Evolutionary conservation across 2,888 invertebrate genomes (phyloP).

Genomic region (Pogonocherus hispidulus): DNA sequence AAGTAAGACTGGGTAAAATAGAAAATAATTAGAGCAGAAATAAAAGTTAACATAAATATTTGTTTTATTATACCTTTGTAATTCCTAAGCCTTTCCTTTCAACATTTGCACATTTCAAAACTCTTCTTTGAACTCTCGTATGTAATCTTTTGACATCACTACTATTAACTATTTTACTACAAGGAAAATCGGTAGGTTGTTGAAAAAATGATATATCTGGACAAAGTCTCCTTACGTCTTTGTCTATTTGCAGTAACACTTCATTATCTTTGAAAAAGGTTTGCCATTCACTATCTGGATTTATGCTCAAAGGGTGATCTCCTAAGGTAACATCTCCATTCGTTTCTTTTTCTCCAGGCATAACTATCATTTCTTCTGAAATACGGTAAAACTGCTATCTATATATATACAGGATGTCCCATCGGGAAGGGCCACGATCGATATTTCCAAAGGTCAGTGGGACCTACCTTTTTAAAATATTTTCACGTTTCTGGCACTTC

Average conservation of each 20-base stretch:
- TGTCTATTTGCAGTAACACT: constrained; percentile 96
- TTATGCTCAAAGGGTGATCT: constrained; percentile 95
- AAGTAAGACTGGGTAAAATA: constrained; percentile 36
- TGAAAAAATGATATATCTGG: constrained; percentile 99
- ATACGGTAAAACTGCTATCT: background rate
- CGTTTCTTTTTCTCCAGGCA: constrained; percentile 77
- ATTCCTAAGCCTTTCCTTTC: constrained; percentile 90
- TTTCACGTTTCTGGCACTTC: too few species aligned
- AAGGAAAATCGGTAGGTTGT: constrained; percentile 92
- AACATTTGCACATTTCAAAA: constrained; percentile 89
- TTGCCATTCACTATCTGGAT: constrained; percentile 96
- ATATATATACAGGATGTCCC: too few species aligned
- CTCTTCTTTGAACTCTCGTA: constrained; percentile 88
- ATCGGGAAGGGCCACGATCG: too few species aligned
- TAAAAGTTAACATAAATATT: constrained; percentile 6
- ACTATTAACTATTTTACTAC: constrained; percentile 83
- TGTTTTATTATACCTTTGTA: constrained; percentile 78
- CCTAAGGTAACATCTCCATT: constrained; percentile 74
- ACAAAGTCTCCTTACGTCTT: constrained; percentile 93
- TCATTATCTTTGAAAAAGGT: constrained; percentile 98
- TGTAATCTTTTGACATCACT: constrained; percentile 88
- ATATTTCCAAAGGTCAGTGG: too few species aligned
- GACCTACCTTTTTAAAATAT: too few species aligned
- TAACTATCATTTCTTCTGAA: constrained; percentile 88
- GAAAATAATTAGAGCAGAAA: constrained; percentile 41